A percentile compares a stretch with the other conserved stretches of the same genome.
Conservation (phyloP, 2,888 invertebrate genomes). For the Lycophotia porphyrea region DNA sequence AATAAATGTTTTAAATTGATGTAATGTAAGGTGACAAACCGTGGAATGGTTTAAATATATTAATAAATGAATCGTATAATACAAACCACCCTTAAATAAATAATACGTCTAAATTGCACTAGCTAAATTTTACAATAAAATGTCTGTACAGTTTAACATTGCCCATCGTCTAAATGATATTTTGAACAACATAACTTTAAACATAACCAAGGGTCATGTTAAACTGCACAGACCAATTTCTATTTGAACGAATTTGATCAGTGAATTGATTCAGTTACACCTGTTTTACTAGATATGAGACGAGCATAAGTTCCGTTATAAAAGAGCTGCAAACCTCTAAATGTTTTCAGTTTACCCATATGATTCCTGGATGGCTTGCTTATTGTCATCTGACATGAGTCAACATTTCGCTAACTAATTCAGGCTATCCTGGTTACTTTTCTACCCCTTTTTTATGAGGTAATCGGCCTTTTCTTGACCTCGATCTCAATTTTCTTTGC, state of each 20-base stretch:
- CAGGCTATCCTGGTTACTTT: background rate
- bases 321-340: background rate
- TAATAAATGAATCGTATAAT: constrained; percentile 72
- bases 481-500: background rate
- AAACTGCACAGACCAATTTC: constrained; percentile 48
- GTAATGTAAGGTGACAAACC: constrained; percentile 61
- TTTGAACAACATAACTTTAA: background rate
- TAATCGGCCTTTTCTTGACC: background rate
- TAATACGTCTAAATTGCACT: constrained; percentile 85
- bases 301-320: constrained; percentile 36
- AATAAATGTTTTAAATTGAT: constrained; percentile 37
- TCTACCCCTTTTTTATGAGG: background rate
- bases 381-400: background rate
- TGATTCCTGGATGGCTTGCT: background rate
- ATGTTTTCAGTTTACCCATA: background rate
- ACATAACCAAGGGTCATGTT: constrained; percentile 21
- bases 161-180: background rate
- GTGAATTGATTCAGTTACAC: constrained; percentile 54
- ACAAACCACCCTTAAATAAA: constrained; percentile 81
- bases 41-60: constrained; percentile 81
- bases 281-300: constrained; percentile 45
- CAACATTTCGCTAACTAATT: background rate
- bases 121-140: constrained; percentile 77
- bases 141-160: constrained; percentile 50
- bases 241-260: constrained; percentile 70